Base-by-base conservation (phyloP, 2,888 invertebrate species). In the Acleris holmiana region DNA sequence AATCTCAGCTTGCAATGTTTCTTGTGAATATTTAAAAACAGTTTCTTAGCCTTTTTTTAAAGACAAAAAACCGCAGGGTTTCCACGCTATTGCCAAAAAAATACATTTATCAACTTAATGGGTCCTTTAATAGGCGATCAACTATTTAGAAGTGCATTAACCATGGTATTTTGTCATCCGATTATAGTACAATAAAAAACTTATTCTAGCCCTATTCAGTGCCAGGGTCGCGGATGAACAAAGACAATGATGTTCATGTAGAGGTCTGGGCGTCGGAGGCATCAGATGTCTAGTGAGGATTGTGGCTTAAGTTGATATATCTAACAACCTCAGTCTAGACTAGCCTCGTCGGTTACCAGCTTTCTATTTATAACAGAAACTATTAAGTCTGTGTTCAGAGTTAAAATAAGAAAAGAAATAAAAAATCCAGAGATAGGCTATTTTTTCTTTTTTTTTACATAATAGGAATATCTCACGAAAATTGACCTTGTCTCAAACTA, bases 241-340 rank as follows among this genome's bases (percentile, higher is more conserved):
- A 35, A 35, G 10, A 8, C 4, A 13, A 13, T 8, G 8, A 29
- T 8, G 29, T 29, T 29, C 29, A 8, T 8, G 4, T 35, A 1
- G 13, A 35, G 35, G 13, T 35, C 13, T 10, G 10, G 35, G 35
- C 35, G 13, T 35, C 13, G 8, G 13, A 35, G 2, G 35, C 35
- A 35, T 35, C 35, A 13, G 13, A 35, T 35, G 13, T 35, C 13
- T 13, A 35, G 35, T 35, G 8, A 4, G 47, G 49, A 49, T 62
- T 44, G 55, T 19, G 48, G 54, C 48, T 58, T 64, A 53, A 48
- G 21, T 60, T 65, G 59, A 65, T 65, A 50, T 60, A 65, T 50
- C 54, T 60, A 46, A 60, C 44, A 50, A 44, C 35, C 44, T 18
- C n/a, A 18, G 65, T 59, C 59, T 65, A 65, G 65, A 59, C 65